Conservation (phyloP, 2,113 vertebrate genomes). For the Poecilia latipinna region DNA sequence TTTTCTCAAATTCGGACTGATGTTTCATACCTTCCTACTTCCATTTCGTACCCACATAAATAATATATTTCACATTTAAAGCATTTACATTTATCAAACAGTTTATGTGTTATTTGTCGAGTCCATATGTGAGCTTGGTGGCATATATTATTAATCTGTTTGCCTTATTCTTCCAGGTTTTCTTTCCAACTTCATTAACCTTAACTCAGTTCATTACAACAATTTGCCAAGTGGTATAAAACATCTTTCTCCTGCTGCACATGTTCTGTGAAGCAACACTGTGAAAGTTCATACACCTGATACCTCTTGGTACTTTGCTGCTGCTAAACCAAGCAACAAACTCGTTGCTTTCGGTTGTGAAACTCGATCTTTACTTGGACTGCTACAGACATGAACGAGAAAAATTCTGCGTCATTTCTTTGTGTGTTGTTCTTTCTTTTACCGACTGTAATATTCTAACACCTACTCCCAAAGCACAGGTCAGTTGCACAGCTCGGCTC, state of each 20-base stretch:
- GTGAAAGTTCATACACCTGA: background rate
- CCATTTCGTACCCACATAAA: no score
- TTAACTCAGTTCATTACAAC: background rate
- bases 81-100: background rate
- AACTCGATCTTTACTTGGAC: background rate
- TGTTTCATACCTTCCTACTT: background rate
- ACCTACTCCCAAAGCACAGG: slow-evolving; percentile 9
- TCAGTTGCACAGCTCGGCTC: background rate
- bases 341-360: background rate
- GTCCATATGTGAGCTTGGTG: background rate
- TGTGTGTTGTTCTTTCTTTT: background rate
- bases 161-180: background rate
- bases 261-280: background rate
- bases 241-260: background rate
- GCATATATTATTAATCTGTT: background rate
- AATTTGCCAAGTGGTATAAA: background rate
- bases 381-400: background rate
- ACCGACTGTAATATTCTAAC: background rate
- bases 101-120: background rate
- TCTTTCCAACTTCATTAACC: background rate
- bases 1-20: no score
- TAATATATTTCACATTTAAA: background rate
- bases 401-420: background rate
- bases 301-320: background rate
- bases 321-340: background rate